Percentiles rank a stretch among this genome's conserved stretches.
Evolutionary conservation across 1,140 invertebrate species (phyloP).

Genomic region (Leptinotarsa defecta): DNA sequence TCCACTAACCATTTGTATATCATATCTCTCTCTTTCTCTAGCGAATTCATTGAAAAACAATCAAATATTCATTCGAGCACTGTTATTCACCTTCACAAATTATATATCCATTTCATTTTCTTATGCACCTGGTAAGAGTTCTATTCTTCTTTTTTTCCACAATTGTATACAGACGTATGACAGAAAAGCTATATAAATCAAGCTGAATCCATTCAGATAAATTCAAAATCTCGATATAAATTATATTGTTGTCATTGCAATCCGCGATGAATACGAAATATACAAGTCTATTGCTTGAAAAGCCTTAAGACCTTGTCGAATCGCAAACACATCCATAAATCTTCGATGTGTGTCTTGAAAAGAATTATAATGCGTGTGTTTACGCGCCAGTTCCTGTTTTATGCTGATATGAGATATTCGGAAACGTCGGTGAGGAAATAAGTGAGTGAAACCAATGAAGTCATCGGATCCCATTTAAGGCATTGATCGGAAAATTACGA

Average conservation of each 20-base stretch:
- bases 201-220: slow-evolving; percentile 32
- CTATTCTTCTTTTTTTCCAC: not conserved
- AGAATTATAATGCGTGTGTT: slow-evolving; percentile 36
- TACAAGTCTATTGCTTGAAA: slow-evolving; percentile 32
- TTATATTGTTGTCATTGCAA: slow-evolving; percentile 36
- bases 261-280: slow-evolving; percentile 38
- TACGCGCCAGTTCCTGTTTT: slow-evolving; percentile 1
- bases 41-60: too few relatives aligned
- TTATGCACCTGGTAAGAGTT: not conserved
- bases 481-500: too few relatives aligned
- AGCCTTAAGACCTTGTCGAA: slow-evolving; percentile 40
- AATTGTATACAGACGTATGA: slow-evolving; percentile 5
- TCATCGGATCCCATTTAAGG: too few relatives aligned
- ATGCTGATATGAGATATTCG: slow-evolving; percentile 1
- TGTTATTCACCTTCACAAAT: too few relatives aligned
- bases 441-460: too few relatives aligned
- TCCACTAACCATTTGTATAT: too few relatives aligned
- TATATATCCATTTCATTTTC: too few relatives aligned
- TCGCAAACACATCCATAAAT: slow-evolving; percentile 36
- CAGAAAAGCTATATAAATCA: slow-evolving; percentile 13
- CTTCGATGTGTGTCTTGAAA: slow-evolving; percentile 29
- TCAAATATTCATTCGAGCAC: too few relatives aligned
- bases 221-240: slow-evolving; percentile 38
- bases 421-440: not conserved
- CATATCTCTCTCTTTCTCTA: too few relatives aligned